These are phyloP conservation scores for Gasteruption jaculator DNA, from an alignment of 2,888 invertebrate species.

Conservation along the genomic window DNA sequence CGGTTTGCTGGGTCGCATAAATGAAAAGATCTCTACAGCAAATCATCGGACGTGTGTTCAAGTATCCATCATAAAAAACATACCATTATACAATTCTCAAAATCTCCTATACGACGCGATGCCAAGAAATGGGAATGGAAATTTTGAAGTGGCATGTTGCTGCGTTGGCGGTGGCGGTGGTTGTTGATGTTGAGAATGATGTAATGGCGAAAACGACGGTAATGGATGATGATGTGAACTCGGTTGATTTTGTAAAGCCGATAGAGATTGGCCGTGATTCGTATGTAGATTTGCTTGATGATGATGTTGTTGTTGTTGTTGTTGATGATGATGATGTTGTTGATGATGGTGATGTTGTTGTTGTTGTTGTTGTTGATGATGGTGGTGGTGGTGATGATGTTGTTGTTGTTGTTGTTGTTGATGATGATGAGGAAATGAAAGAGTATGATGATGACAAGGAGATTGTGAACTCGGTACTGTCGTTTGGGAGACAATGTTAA, in stretches of 20 bases:
- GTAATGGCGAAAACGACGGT: conserved; percentile 30
- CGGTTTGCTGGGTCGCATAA: too few relatives aligned
- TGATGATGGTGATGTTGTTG: too few relatives aligned
- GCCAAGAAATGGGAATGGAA: conserved; percentile 44
- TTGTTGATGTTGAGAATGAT: conserved; percentile 29
- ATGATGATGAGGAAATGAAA: conserved; percentile 30
- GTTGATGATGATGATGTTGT: conserved; percentile 1
- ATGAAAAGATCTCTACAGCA: too few relatives aligned
- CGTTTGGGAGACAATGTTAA: conserved; percentile 37
- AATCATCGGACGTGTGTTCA: too few relatives aligned
- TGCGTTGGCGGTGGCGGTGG: conserved; percentile 33
- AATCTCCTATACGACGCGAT: conserved; percentile 46
- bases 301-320: conserved; percentile 7
- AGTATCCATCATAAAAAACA: too few relatives aligned
- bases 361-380: too few relatives aligned
- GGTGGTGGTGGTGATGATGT: conserved; percentile 13
- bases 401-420: conserved; percentile 13
- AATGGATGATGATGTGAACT: conserved; percentile 33
- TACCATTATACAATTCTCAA: conserved; percentile 22
- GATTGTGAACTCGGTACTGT: conserved; percentile 38
- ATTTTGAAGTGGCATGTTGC: conserved; percentile 38
- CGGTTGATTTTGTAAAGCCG: conserved; percentile 37
- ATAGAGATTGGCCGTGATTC: conserved; percentile 37
- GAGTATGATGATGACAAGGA: conserved; percentile 40
- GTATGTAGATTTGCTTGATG: conserved; percentile 36